Evolutionary conservation across 2,797 vertebrate species (phyloP), one percentile per base, ranked within the genome.

Genomic region (Poeciliopsis paucimaculata): DNA sequence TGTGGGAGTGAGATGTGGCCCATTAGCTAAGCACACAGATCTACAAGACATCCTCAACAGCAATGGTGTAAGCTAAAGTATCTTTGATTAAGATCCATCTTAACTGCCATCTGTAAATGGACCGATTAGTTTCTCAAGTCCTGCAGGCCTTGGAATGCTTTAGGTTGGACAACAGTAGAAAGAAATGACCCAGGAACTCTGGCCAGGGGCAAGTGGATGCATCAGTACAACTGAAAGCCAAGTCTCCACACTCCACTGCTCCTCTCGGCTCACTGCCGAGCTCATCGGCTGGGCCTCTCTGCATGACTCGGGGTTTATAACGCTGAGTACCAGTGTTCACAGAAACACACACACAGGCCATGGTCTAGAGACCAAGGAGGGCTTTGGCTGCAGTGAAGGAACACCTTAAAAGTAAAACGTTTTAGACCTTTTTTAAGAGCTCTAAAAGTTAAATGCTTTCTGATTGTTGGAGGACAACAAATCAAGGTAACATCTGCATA

Each of bases 221-320:
- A 74, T 43, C 34, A 39, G 12, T 73, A 28, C 68, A 39, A 51
- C 28, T 73, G 34, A 49, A 20, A 34, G 23, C 23, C 36, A 70
- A 43, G 11, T 31, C 6, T 75, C 85, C 62, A 72, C 82, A 83
- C n/a, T 68, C 47, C 62, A 74, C 46, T 4, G 31, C 79, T 64
- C 8, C 28, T 83, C 68, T 77, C 36, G 68, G 66, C 70, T 79
- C 41, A 10, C 77, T 81, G 79, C 83, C 77, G 76, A 34, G 11
- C 74, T 45, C 84, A 78, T 84, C 84, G 72, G 74, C 77, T 80
- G 75, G 72, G 71, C 55, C 73, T 85, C 73, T 41, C 83, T 80
- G 83, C 86, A 53, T 11, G 79, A 82, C 76, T 86, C 68, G n/a
- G 79, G 75, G 73, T 74, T 72, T 78, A 73, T 79, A 87, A 73